Base-by-base conservation (phyloP, 2,888 invertebrate genomes). In the Plebejus melissa region DNA sequence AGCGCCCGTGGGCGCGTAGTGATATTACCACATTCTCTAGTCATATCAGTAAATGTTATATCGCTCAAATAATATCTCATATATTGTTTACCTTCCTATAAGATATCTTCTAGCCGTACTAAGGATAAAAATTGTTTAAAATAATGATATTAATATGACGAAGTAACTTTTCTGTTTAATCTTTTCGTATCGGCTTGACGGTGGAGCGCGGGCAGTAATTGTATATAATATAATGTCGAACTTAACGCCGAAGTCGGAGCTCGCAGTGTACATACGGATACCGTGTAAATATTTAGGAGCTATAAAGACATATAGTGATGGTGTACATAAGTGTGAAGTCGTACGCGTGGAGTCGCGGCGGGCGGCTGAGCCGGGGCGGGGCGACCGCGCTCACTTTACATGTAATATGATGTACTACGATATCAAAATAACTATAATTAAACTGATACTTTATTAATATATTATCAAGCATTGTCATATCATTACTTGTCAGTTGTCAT, bases 331-430 rank as follows among this genome's bases (percentile, higher is more conserved):
- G 82, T 81, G 78, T 77, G 79, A 78, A 65, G 69, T 75, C 9
- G 80, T 77, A 79, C 41, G 50, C 50, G 71, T 1, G 22, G 28
- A 5, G 54, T 50, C 50, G 72, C 16, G 46, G 72, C 41, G 70
- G 22, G 90, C 88, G 80, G 77, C 77, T 90, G 91, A 91, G 92
- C 91, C 91, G 85, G 83, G 90, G 85, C 85, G 85, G 87, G 85
- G 84, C 80, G 80, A 83, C 84, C 83, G 79, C 80, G 70, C 41
- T 16, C 7, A 2, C 22, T 6, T 7, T 3, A 2, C 13, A 22
- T 22, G 22, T 22, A 22, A 22, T 22, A 1, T 28, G 1, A 69
- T 22, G 22, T 36, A 7, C 28, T 36, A 28, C 28, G 1, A 22
- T 32, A 32, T 16, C 46, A 9, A 46, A 46, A 46, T 41, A 41